Evolutionary conservation across 2,113 vertebrate species (phyloP).

Genomic region (Tinamus guttatus): DNA sequence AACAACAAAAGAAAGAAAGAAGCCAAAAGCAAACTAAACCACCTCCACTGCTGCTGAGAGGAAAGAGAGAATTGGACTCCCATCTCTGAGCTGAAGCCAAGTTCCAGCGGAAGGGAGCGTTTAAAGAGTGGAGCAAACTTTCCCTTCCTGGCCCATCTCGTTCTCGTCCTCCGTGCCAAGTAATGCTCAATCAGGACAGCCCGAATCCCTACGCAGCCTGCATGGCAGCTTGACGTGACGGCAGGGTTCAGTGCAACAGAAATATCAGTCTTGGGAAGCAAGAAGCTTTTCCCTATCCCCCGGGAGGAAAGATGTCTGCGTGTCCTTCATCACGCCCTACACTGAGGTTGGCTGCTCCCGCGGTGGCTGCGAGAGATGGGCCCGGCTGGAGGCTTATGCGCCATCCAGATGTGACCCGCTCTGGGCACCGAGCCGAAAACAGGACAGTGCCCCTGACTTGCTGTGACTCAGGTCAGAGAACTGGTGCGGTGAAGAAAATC

Average conservation of each 20-base stretch:
- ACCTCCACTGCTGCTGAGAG: not conserved
- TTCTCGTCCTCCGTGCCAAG: not conserved
- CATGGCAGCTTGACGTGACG: constrained; percentile 15
- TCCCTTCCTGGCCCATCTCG: not conserved
- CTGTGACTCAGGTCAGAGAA: not conserved
- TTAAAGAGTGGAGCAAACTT: not conserved
- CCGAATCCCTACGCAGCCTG: not conserved
- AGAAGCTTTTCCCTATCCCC: not conserved
- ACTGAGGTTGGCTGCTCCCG: too few species aligned
- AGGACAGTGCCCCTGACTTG: not conserved
- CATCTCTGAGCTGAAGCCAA: constrained; percentile 6
- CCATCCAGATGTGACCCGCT: accelerated
- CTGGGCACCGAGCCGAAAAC: not conserved
- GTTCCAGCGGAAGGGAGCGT: not conserved
- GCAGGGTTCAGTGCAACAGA: not conserved
- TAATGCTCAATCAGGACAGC: not conserved
- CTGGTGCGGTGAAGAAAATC: not conserved
- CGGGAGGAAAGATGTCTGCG: constrained; percentile 18
- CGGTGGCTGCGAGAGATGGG: too few species aligned
- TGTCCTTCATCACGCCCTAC: not conserved
- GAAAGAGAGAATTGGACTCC: not conserved
- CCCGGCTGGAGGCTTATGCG: not conserved
- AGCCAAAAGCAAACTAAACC: not conserved
- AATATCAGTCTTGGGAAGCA: not conserved
- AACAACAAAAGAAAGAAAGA: too few species aligned